Percentiles rank a stretch among this genome's conserved stretches.
These are phyloP conservation scores for Redunca redunca DNA, from an alignment of 2,113 vertebrate species.

Conservation along the genomic window DNA sequence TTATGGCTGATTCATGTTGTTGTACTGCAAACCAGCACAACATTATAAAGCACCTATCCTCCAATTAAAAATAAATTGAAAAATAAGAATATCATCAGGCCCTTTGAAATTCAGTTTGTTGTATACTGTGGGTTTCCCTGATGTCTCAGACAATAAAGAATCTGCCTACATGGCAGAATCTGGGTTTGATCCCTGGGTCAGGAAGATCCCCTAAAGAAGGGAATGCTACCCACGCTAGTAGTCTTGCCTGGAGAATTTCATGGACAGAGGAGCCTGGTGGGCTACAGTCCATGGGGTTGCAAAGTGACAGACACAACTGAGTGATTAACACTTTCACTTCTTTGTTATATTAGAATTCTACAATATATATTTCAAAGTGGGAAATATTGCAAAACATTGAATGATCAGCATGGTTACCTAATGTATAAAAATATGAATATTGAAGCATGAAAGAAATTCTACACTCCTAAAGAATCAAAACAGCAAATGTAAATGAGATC, in stretches of 20 bases:
- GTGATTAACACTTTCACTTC: background rate
- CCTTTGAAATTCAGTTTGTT: background rate
- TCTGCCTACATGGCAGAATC: background rate
- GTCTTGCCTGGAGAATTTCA: background rate
- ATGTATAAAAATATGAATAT: background rate
- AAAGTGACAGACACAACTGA: rapidly evolving
- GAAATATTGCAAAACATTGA: background rate
- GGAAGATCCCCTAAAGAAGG: background rate
- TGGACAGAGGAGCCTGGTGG: background rate
- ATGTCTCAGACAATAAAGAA: no score
- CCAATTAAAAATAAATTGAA: no score
- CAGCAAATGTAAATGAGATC: background rate
- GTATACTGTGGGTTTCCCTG: no score
- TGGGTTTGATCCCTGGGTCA: background rate
- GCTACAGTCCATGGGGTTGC: background rate
- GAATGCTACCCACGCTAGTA: background rate
- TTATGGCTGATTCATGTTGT: background rate
- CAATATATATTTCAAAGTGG: background rate
- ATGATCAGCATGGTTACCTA: background rate
- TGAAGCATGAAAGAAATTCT: background rate
- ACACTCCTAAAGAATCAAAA: background rate
- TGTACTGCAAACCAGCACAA: background rate
- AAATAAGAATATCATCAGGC: background rate
- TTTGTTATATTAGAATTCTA: background rate
- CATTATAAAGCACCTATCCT: background rate